A percentile compares a stretch with the other conserved stretches of the same genome.
phyloP scores from a whole-genome alignment of 2,888 invertebrate species.

The Lacanobia wlatinum region DNA sequence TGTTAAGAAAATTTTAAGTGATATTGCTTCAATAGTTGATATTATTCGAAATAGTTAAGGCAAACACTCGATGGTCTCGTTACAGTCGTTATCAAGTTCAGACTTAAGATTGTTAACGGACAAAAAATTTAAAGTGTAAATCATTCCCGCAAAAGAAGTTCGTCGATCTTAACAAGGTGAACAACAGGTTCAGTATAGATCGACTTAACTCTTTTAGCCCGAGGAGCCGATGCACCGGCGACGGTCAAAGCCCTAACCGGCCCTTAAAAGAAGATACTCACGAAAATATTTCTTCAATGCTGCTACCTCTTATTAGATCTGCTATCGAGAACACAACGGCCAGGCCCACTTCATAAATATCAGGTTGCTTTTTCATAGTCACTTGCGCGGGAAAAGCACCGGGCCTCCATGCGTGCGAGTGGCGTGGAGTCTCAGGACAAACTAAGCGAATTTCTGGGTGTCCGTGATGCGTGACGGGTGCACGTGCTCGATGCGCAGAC shows the following conservation, averaged over 20 bases:
- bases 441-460: constrained; percentile 88
- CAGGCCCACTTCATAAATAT: constrained; percentile 74
- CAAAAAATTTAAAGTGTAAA: constrained; percentile 61
- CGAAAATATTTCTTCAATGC: constrained; percentile 82
- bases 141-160: constrained; percentile 75
- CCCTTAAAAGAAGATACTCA: constrained; percentile 75
- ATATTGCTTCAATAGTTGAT: neutral
- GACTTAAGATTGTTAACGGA: constrained; percentile 36
- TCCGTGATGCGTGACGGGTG: constrained; percentile 87
- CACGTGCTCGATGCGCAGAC: constrained; percentile 85
- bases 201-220: constrained; percentile 75
- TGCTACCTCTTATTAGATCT: constrained; percentile 64
- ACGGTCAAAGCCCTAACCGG: constrained; percentile 77
- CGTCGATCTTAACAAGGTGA: constrained; percentile 79
- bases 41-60: neutral
- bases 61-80: no score
- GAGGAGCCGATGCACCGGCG: constrained; percentile 68
- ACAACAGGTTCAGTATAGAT: constrained; percentile 83
- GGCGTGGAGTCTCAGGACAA: constrained; percentile 82
- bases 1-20: neutral
- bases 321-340: constrained; percentile 71
- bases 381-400: constrained; percentile 81
- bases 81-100: constrained; percentile 17
- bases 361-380: constrained; percentile 82
- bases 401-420: constrained; percentile 82